Percentiles rank a stretch among this genome's conserved stretches.
Evolutionary conservation across 2,797 vertebrate genomes (phyloP).

Genomic region (Monodelphis domestica): DNA sequence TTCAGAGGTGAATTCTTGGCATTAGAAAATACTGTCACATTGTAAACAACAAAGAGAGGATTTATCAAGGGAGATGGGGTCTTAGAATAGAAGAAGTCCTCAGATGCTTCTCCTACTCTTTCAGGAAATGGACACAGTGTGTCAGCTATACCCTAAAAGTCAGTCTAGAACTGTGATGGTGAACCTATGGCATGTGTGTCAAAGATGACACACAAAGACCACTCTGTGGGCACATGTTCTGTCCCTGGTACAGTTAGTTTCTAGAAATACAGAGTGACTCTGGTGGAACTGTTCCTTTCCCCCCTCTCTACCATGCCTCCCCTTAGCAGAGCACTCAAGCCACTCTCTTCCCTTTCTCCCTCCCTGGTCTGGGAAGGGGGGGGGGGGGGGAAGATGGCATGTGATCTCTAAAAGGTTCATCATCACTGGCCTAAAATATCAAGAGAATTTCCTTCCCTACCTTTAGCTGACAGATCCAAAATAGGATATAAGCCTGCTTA

Average conservation of each 20-base stretch:
- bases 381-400: no score
- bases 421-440: background rate
- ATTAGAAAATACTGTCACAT: background rate
- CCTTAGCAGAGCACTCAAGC: no score
- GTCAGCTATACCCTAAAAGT: background rate
- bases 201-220: no score
- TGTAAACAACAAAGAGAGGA: background rate
- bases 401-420: no score
- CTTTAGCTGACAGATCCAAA: background rate
- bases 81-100: background rate
- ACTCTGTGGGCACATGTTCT: no score
- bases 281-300: no score
- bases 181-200: no score
- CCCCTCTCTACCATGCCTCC: no score
- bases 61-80: rapidly evolving
- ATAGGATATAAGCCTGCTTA: background rate
- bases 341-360: no score
- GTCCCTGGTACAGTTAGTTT: no score
- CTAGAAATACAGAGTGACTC: no score
- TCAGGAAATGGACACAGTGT: background rate
- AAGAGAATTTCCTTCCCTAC: background rate
- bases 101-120: background rate
- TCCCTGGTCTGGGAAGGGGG: no score
- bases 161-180: background rate
- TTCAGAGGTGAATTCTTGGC: background rate